phyloP scores from a whole-genome alignment of 1,140 invertebrate genomes.

The Orius insidiosus region DNA sequence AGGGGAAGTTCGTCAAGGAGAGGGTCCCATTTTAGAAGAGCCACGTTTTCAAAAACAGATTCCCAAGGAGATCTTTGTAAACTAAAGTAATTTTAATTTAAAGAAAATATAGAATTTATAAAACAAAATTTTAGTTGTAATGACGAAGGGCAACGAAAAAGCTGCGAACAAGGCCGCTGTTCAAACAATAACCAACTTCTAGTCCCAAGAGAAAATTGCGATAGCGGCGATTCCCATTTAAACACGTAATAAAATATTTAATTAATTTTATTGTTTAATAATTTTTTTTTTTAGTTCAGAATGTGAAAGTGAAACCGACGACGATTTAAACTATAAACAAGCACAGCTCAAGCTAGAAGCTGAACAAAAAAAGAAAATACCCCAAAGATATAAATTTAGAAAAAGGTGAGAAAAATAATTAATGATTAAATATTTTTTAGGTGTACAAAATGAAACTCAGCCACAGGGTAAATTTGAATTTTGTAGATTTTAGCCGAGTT shows the following conservation, averaged over 20 bases:
- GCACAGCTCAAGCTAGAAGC: constrained; percentile 5
- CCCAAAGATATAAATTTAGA: constrained; percentile 13
- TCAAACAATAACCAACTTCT: no score
- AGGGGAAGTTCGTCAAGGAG: constrained; percentile 11
- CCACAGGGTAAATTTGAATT: no score
- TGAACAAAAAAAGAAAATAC: not conserved
- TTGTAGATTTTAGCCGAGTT: no score
- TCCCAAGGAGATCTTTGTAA: constrained; percentile 3
- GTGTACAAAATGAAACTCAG: no score
- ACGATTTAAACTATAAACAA: constrained; percentile 1
- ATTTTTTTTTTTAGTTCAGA: constrained; percentile 6
- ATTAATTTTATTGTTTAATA: not conserved
- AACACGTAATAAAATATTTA: constrained; percentile 5
- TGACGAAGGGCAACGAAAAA: not conserved
- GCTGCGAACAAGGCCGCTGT: constrained; percentile 3
- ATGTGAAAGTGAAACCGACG: constrained; percentile 6
- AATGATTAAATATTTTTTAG: no score
- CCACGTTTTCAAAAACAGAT: constrained; percentile 6
- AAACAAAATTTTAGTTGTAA: not conserved
- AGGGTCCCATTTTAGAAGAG: constrained; percentile 9
- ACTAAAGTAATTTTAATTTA: no score
- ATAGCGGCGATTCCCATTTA: constrained; percentile 6
- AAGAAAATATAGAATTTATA: not conserved
- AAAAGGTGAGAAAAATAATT: constrained; percentile 15
- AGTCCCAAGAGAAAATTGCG: not conserved